Evolutionary conservation across 2,797 vertebrate genomes (phyloP), one percentile per base, ranked within the genome.

Genomic region (Phalanger gymnotis): DNA sequence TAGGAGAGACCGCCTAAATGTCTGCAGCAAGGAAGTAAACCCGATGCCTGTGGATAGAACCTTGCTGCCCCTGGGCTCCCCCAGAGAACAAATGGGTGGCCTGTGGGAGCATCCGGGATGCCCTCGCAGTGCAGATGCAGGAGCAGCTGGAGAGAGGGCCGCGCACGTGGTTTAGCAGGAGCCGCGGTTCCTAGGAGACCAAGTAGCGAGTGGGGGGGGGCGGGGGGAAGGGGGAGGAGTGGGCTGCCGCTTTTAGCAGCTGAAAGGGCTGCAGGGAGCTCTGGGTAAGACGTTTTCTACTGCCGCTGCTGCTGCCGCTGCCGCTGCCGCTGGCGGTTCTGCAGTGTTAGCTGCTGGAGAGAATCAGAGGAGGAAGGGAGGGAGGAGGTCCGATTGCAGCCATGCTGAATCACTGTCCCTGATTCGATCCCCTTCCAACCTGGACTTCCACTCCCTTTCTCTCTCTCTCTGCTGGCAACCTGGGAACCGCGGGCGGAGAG

Each of bases 191-290:
- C 98, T 97, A 97, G 97, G 98, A 98, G 98, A 98, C 98, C 0
- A 94, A 61, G 98, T 93, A 47, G 97, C 94, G 81, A 96, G 97
- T 96, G 92, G 53, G 97, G 81, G 96, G 25, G 53, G 95, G 93
- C 91, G 95, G 90, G 97, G 98, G 94, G 97, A 95, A 96, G 98
- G 97, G 97, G 94, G 97, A 96, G 98, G 96, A 95, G 98, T 96
- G 98, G 98, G 98, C 95, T 97, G 98, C 98, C 95, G 98, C 97
- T 97, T 97, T 97, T 97, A 97, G 97, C 97, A 56, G 98, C 97
- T 97, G 98, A 97, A 95, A 97, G 96, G 96, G 97, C 98, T 98
- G 98, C 98, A 98, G 98, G 98, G 98, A 98, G 98, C 98, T 97
- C 98, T 98, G 98, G 98, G 98, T 96, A 98, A 98, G 98, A 98